A percentile compares a stretch with the other conserved stretches of the same genome.
These are phyloP conservation scores for Danio aesculapii DNA, from an alignment of 2,797 vertebrate species.

Conservation along the genomic window DNA sequence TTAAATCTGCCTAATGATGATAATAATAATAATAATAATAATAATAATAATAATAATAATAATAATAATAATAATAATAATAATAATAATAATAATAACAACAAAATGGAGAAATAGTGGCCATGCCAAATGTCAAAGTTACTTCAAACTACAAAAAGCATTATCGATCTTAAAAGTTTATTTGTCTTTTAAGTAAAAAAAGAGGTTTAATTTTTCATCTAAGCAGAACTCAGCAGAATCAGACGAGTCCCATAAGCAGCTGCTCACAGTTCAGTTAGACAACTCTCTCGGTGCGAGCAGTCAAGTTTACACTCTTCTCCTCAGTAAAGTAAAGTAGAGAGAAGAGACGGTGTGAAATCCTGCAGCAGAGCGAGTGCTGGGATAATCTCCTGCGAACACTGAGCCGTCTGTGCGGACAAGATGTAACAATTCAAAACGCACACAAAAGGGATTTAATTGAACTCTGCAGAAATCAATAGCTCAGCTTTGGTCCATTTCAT, in stretches of 20 bases:
- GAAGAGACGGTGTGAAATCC: constrained; percentile 11
- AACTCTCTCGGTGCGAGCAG: constrained; percentile 24
- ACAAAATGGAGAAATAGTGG: too few relatives aligned
- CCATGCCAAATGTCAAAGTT: too few relatives aligned
- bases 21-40: too few relatives aligned
- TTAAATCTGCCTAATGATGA: too few relatives aligned
- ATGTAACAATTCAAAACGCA: constrained; percentile 48
- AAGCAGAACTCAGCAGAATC: background rate
- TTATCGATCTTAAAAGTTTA: background rate
- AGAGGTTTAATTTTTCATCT: background rate
- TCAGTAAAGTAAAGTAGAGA: background rate
- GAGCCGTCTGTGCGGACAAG: constrained; percentile 30
- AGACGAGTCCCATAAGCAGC: background rate
- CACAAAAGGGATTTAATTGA: constrained; percentile 53
- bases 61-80: too few relatives aligned
- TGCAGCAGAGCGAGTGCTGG: constrained; percentile 20
- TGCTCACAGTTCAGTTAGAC: background rate
- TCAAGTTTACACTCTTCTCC: constrained; percentile 31
- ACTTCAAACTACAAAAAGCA: too few relatives aligned
- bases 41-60: too few relatives aligned
- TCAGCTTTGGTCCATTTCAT: constrained; percentile 48
- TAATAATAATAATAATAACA: too few relatives aligned
- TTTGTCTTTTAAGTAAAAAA: background rate
- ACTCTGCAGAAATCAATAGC: constrained; percentile 55
- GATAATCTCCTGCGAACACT: constrained; percentile 51